Evolutionary conservation across 2,113 vertebrate species (phyloP).

Genomic region (Gambusia affinis): DNA sequence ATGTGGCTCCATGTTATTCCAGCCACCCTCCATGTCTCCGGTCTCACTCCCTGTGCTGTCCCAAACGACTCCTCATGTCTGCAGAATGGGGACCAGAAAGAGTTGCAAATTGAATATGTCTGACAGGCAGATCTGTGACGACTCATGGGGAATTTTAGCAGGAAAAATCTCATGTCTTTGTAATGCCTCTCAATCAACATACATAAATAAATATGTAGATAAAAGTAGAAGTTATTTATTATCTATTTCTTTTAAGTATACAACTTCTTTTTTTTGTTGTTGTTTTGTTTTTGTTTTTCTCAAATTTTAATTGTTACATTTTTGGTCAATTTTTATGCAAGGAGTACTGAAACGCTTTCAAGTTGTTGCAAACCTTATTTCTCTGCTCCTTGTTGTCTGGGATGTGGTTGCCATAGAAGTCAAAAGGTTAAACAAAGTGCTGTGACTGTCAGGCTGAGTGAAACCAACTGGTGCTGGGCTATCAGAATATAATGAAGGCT

Average conservation of each 20-base stretch:
- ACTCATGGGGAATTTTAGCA: slow-evolving; percentile 73
- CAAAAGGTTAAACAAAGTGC: slow-evolving; percentile 97
- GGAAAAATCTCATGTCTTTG: slow-evolving; percentile 65
- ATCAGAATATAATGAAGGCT: slow-evolving; percentile 97
- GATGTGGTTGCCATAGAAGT: slow-evolving; percentile 83
- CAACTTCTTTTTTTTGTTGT: slow-evolving; percentile 35
- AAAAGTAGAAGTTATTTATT: slow-evolving; percentile 66
- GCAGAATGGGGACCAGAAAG: slow-evolving; percentile 69
- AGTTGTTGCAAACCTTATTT: slow-evolving; percentile 61
- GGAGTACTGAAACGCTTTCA: slow-evolving; percentile 56
- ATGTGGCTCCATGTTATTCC: slow-evolving; percentile 71
- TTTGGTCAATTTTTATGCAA: slow-evolving; percentile 33
- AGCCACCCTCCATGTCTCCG: slow-evolving; percentile 59
- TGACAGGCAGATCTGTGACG: slow-evolving; percentile 75
- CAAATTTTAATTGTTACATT: neutral
- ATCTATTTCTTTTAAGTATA: neutral
- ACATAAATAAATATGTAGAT: slow-evolving; percentile 64
- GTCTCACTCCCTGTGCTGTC: slow-evolving; percentile 73
- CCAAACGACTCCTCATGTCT: slow-evolving; percentile 71
- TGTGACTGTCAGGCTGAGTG: slow-evolving; percentile 93
- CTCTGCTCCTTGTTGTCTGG: slow-evolving; percentile 77
- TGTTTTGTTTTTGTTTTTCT: neutral
- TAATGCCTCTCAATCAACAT: slow-evolving; percentile 71
- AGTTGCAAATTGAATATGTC: slow-evolving; percentile 83
- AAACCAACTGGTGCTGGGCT: slow-evolving; percentile 92